Base-by-base conservation (phyloP, 2,797 vertebrate species). In the Phataginus tetradactyla region DNA sequence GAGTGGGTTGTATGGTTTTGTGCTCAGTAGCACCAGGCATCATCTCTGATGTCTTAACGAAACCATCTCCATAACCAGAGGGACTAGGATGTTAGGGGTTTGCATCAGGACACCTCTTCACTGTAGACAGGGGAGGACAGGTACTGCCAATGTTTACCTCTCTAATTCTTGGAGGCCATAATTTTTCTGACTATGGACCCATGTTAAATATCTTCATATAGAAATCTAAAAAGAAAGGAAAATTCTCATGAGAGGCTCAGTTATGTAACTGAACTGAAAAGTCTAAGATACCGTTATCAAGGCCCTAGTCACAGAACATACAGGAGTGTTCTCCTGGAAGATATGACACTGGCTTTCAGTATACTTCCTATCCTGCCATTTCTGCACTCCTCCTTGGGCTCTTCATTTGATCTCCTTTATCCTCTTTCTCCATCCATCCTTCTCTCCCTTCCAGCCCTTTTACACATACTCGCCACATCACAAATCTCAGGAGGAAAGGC, bases 101-200 rank as follows among this genome's bases (percentile, higher is more conserved):
- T 53, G 4, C 55, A 45, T 85, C n/a, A 64, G 23, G 7, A 34
- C 12, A 10, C 0, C 5, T 6, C 2, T 75, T 63, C 32, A 39
- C 2, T 2, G 29, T 27, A 10, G 18, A 6, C 18, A 7, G 0
- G 1, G 7, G 34, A 27, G 11, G 2, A 13, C 1, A 32, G 18
- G 12, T 20, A 11, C 18, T 7, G 20, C 49, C 39, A 37, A 7
- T 0, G 1, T 59, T 68, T 61, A n/a, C 25, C 71, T 51, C 3
- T 18, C n/a, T 25, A 7, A 5, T 49, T 29, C 29, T n/a, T 49
- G 92, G 25, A 81, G 78, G 23, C 90, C 68, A 57, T 53, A 42
- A 17, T 39, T 91, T 84, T 92, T 91, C 5, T 87, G 59, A 66
- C 37, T 71, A 21, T 32, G 79, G 64, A 51, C 37, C 37, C 2